phyloP scores from a whole-genome alignment of 2,888 invertebrate species.

The Lycophotia porphyrea region DNA sequence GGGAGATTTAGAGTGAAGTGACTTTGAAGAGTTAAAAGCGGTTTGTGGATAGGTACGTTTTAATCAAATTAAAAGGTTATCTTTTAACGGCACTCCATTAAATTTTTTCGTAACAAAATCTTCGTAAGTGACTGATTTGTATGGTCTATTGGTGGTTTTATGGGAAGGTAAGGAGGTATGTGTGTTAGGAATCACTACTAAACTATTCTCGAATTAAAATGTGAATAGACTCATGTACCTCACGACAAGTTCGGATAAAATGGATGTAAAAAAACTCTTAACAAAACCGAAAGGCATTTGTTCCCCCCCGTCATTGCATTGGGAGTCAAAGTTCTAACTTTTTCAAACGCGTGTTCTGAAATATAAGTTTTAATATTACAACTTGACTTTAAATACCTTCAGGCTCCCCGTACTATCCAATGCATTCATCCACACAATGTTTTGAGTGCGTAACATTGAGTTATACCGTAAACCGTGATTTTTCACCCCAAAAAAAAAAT shows the following conservation, averaged over 20 bases:
- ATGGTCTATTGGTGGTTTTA: not conserved
- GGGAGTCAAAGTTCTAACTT: too few species aligned
- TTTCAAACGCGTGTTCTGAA: too few species aligned
- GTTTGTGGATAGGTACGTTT: slow-evolving; percentile 20
- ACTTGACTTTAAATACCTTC: too few species aligned
- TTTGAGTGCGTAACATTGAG: too few species aligned
- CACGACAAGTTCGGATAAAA: not conserved
- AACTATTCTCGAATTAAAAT: not conserved
- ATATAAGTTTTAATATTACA: too few species aligned
- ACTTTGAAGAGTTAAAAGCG: slow-evolving; percentile 44
- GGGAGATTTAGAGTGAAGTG: slow-evolving; percentile 43
- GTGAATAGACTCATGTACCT: not conserved
- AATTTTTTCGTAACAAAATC: slow-evolving; percentile 21
- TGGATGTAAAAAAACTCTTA: too few species aligned
- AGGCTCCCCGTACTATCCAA: too few species aligned
- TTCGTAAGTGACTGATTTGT: not conserved
- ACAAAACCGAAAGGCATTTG: too few species aligned
- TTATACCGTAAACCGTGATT: too few species aligned
- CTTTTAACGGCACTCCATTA: slow-evolving; percentile 42
- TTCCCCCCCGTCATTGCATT: too few species aligned
- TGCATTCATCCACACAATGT: too few species aligned
- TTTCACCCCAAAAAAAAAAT: too few species aligned
- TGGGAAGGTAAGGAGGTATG: not conserved
- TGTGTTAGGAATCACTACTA: not conserved
- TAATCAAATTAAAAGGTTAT: slow-evolving; percentile 38